Percentiles rank a stretch among this genome's conserved stretches.
These are phyloP conservation scores for Pocillopora grandis DNA, from an alignment of 92 coral and sea anemone genomes.

Conservation along the genomic window DNA sequence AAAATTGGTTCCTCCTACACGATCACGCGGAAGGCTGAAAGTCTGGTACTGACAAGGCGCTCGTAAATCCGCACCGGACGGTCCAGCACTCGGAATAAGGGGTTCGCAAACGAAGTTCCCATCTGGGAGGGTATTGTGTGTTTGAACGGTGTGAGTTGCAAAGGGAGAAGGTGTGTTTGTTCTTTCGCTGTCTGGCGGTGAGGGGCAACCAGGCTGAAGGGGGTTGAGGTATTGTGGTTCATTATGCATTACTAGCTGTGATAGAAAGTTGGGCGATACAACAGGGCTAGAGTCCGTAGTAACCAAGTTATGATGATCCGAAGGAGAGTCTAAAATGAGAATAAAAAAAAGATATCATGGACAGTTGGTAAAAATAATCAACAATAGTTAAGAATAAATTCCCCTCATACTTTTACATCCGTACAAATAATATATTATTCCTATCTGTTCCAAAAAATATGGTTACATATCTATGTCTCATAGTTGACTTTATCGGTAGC, in stretches of 20 bases:
- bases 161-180: constrained; percentile 23
- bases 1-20: too few species aligned
- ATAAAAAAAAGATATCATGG: not conserved
- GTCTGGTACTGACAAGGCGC: not conserved
- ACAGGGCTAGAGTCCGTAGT: not conserved
- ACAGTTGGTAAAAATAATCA: not conserved
- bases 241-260: not conserved
- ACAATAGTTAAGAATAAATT: too few species aligned
- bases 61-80: not conserved
- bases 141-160: not conserved
- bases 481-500: too few species aligned
- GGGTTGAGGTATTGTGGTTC: not conserved
- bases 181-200: constrained; percentile 36
- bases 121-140: too few species aligned
- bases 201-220: not conserved
- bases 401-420: not conserved
- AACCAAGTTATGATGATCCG: not conserved
- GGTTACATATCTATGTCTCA: too few species aligned
- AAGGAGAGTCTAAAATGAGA: not conserved
- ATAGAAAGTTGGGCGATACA: not conserved
- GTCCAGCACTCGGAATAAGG: not conserved
- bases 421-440: not conserved
- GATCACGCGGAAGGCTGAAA: not conserved
- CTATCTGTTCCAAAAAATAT: too few species aligned
- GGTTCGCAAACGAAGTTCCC: not conserved